Base-by-base conservation (phyloP, 2,888 invertebrate genomes). In the Polyommatus iphigenia region DNA sequence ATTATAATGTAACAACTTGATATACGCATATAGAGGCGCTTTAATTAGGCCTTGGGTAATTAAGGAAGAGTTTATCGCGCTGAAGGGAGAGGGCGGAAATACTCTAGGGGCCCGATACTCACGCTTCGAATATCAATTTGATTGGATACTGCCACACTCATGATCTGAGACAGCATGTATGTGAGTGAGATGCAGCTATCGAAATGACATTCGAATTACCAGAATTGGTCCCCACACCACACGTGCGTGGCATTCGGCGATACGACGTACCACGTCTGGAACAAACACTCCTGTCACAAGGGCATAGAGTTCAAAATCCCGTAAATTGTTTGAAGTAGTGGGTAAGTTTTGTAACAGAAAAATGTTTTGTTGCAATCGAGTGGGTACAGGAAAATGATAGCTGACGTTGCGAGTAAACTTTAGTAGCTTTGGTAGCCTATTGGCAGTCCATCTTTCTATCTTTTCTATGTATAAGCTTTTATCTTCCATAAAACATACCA, bases 11-110 rank as follows among this genome's bases (percentile, higher is more conserved):
- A 13, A 50, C 3, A 10, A 50, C 3, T 50, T 15, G 50, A 50
- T 50, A 50, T 50, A 50, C 50, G 76, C 59, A 78, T 78, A 79
- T 71, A 79, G 79, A 78, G 78, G 79, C 81, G 71, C 78, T 76
- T 80, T 89, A 88, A 88, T 88, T 87, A 87, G 85, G 84, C 84
- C 82, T 81, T 82, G 82, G 84, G 87, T 88, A 88, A 90, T 89
- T 89, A 90, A 87, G 88, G 87, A 86, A 88, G 85, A 87, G 87
- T 88, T 88, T 89, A 90, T 89, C 86, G 82, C 85, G 86, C 87
- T 86, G 86, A 84, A 87, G 89, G 82, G 82, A 87, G 86, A 89
- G 91, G 91, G 90, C 92, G 92, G 92, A 92, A 90, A 87, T 89
- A 88, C 87, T 87, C 85, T 3, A 18, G 5, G 18, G 18, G 54